Base-by-base conservation (phyloP, 2,888 invertebrate species). In the Adelognathus sp. region DNA sequence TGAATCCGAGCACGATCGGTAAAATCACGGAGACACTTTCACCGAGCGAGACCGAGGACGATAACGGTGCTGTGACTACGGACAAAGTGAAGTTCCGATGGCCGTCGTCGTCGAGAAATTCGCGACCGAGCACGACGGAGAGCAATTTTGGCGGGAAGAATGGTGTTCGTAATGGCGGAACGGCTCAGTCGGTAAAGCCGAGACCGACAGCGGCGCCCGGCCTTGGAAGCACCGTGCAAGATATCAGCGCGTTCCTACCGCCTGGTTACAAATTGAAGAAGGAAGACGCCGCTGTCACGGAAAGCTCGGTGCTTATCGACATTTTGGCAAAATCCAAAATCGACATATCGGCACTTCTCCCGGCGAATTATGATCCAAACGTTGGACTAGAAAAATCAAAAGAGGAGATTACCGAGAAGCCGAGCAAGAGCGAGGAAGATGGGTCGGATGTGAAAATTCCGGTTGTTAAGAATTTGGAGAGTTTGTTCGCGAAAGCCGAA, bases 221-320 rank as follows among this genome's bases (percentile, higher is more conserved):
- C n/a, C 36, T 44, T 29, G 36, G 31, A 18, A 50, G 70, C 7
- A 64, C 79, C 7, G 82, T 86, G 1, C 87, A 87, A 60, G 94
- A 95, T 81, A 91, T 95, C 75, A 92, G 93, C 52, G 93, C 94
- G 67, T 93, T 96, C 75, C 90, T 96, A 76, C 96, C 95, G 7
- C 93, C 94, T 6, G 95, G 94, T 2, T 96, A 93, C 84, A 95
- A 95, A 83, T 87, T 92, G 7, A 89, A 88, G 70, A 88, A 92
- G 36, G 92, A 92, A 82, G 92, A 92, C 79, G 70, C 89, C 6
- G 85, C 89, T 73, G 81, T 81, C 0, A 92, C 89, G 3, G 87
- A 90, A 2, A 93, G 92, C 84, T 79, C 89, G 0, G 56, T 88
- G 0, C 79, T 89, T 1, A 88, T 86, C 61, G 90, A 91, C 27